A percentile compares a stretch with the other conserved stretches of the same genome.
Evolutionary conservation across 2,797 vertebrate genomes (phyloP).

Genomic region (Channallabes apus): DNA sequence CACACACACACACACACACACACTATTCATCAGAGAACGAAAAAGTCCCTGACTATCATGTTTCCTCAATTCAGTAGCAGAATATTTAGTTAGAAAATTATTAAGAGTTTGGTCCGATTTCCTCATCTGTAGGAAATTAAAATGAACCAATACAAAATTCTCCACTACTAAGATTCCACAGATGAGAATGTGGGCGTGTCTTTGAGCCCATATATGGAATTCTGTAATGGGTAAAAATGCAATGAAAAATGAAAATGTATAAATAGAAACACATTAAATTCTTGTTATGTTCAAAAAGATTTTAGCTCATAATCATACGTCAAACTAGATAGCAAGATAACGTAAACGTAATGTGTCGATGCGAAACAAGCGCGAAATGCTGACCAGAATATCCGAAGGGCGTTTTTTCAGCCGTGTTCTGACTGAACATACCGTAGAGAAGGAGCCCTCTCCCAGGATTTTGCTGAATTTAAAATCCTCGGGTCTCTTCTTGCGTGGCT

Average conservation of each 20-base stretch:
- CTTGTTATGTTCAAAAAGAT: not conserved
- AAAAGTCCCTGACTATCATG: not conserved
- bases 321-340: not conserved
- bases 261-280: no score
- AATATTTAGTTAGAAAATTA: not conserved
- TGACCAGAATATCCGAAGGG: not conserved
- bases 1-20: not conserved
- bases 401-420: not conserved
- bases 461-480: conserved; percentile 98
- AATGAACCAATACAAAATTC: not conserved
- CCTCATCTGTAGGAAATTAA: not conserved
- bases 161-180: not conserved
- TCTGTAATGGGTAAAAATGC: not conserved
- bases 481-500: conserved; percentile 93
- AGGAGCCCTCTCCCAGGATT: conserved; percentile 97
- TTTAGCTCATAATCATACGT: not conserved
- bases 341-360: not conserved
- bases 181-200: not conserved
- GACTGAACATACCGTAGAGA: conserved; percentile 86
- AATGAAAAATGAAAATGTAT: not conserved
- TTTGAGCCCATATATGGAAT: not conserved
- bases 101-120: not conserved
- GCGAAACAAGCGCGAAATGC: not conserved
- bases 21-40: not conserved
- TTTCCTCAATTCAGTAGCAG: not conserved